These are phyloP conservation scores for Arctopsyche grandis DNA, from an alignment of 1,140 invertebrate species.

Conservation along the genomic window DNA sequence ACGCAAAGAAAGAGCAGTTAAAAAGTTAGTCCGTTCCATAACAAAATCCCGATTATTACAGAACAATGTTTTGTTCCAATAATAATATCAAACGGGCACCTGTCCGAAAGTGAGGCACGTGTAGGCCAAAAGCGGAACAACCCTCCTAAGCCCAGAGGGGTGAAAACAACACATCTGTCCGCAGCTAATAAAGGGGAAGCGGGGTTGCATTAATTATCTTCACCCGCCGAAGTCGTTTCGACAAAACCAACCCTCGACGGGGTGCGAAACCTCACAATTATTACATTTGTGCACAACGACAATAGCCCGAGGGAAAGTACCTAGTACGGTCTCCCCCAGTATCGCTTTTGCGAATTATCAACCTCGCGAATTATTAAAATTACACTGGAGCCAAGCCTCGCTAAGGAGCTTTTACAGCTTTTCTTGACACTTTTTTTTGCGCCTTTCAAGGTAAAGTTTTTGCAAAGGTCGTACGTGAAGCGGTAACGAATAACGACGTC, in stretches of 20 bases:
- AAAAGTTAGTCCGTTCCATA: too few species aligned
- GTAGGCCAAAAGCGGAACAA: too few species aligned
- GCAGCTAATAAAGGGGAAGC: neutral
- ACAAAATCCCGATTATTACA: too few species aligned
- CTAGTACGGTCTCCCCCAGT: neutral
- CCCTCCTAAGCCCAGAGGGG: neutral
- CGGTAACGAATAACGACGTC: neutral
- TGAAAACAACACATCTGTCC: constrained; percentile 18
- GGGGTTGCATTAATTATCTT: constrained; percentile 11
- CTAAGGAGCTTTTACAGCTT: neutral
- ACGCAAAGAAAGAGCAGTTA: too few species aligned
- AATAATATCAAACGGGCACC: too few species aligned
- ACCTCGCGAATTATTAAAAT: neutral
- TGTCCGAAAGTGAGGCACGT: too few species aligned
- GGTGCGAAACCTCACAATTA: constrained; percentile 10
- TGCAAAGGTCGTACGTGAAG: neutral
- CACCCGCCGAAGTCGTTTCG: constrained; percentile 1
- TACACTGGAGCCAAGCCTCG: neutral
- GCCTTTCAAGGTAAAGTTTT: neutral
- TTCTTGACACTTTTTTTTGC: neutral
- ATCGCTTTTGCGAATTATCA: neutral
- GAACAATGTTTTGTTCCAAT: too few species aligned
- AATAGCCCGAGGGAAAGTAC: neutral
- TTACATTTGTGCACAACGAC: neutral
- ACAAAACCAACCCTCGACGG: neutral